Conservation (phyloP, 2,113 vertebrate genomes). For the Odontophorus gujanensis region DNA sequence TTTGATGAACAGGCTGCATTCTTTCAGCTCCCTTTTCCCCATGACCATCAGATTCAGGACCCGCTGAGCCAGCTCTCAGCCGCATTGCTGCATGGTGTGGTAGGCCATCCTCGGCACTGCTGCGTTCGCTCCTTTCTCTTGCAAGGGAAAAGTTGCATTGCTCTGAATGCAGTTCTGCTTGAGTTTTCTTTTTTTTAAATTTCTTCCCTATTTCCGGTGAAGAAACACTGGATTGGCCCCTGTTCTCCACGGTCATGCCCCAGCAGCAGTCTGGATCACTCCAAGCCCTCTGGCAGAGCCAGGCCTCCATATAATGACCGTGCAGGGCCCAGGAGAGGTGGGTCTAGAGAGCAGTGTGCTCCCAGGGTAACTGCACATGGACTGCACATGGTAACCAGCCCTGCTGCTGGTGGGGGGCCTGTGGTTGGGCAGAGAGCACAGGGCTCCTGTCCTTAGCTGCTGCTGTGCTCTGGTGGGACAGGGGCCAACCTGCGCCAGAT, state of each 20-base stretch:
- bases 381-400: no score
- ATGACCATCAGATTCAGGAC: background rate
- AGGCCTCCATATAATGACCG: background rate
- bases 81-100: background rate
- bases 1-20: background rate
- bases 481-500: background rate
- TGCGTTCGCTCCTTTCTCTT: background rate
- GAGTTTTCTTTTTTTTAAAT: background rate
- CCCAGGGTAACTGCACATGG: background rate
- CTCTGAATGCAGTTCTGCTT: background rate
- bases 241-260: background rate
- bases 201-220: background rate
- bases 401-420: background rate
- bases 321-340: background rate
- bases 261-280: background rate
- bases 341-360: accelerated
- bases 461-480: background rate
- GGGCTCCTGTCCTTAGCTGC: background rate
- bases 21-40: background rate
- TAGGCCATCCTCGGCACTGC: background rate
- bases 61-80: background rate
- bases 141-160: background rate
- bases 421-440: accelerated
- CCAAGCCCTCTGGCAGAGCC: slow-evolving; percentile 1
- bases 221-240: background rate